Conservation (phyloP, 2,113 vertebrate species). For the Caracal caracal region DNA sequence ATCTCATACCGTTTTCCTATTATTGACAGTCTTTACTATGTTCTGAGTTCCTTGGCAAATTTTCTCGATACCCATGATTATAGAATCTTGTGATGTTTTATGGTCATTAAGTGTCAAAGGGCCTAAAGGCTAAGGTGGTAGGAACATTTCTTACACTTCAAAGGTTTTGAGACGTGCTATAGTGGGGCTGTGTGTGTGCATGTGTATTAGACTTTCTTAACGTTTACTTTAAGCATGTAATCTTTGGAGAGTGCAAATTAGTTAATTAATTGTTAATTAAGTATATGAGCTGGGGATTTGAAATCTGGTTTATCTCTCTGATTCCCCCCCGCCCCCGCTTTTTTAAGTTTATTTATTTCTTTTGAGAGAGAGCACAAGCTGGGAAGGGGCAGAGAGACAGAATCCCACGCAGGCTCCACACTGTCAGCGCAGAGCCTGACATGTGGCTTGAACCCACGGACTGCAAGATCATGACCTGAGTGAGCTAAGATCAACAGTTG, state of each 20-base stretch:
- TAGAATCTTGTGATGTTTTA: not conserved
- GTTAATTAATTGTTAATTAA: conserved; percentile 8
- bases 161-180: not conserved
- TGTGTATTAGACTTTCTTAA: not conserved
- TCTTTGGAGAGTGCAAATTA: conserved; percentile 36
- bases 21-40: not conserved
- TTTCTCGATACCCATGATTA: not conserved
- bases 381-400: not conserved
- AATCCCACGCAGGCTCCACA: not conserved
- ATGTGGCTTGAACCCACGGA: not conserved
- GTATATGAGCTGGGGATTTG: not conserved
- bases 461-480: not conserved
- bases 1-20: not conserved
- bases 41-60: not conserved
- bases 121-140: not conserved
- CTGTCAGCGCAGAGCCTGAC: not conserved
- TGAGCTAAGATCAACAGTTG: not conserved
- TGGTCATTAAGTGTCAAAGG: not conserved
- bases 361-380: not conserved
- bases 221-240: not conserved
- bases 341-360: not conserved
- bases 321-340: not conserved
- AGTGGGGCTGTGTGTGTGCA: not conserved
- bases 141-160: not conserved
- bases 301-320: not conserved